Evolutionary conservation across 2,888 invertebrate species (phyloP), one percentile per base, ranked within the genome.

Genomic region (Chironomus tentans): DNA sequence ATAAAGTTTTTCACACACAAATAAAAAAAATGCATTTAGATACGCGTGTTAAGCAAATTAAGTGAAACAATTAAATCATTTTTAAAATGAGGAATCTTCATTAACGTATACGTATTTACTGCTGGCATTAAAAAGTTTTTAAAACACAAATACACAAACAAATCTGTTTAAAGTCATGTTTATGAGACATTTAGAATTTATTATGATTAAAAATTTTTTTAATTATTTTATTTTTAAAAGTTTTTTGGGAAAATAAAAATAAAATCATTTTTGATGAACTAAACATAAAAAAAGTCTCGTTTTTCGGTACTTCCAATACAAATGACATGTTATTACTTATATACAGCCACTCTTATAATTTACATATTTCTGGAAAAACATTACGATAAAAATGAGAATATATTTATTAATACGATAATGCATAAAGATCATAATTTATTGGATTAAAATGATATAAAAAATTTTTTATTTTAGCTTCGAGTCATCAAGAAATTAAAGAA

Each of bases 101-200:
- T 21, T 15, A 71, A 56, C 71, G 71, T 71, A 71, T 71, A 71
- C 71, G 71, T 71, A 71, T 71, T 71, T 71, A 50, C 71, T 71
- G 71, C 71, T 71, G 47, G 21, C 65, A 65, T 24, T 24, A 65
- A 18, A 65, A 3, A 24, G 12, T 13, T 65, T 22, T 22, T 62
- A 62, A 18, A 21, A 18, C 5, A 22, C 18, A 24, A 65, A 21
- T 65, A 50, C 13, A 50, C 50, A 15, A 15, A 6, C 6, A 6
- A 56, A 56, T 65, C 65, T 65, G 21, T 65, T 65, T 65, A 24
- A 24, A 65, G 21, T 65, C 24, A 56, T 56, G 15, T 56, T 56
- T 56, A 56, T 18, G 56, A 15, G 56, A 56, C 56, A 56, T 56
- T 56, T 56, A 18, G 56, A 56, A 56, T n/a, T 56, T 56, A 38